Conservation (phyloP, 2,797 vertebrate genomes). For the Poecilia velifera region DNA sequence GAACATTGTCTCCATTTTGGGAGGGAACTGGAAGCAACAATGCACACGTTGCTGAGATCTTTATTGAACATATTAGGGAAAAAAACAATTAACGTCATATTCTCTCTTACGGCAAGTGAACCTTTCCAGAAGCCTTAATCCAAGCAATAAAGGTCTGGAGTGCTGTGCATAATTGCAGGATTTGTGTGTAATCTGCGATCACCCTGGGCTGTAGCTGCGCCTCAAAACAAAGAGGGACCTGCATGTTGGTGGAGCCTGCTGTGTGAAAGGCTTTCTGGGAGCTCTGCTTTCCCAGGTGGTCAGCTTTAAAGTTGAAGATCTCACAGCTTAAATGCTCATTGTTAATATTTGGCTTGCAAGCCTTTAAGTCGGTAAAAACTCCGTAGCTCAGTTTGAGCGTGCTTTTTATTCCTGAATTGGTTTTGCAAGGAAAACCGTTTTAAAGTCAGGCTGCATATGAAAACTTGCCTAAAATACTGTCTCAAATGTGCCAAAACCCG, state of each 20-base stretch:
- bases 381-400: not conserved
- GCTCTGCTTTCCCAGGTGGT: not conserved
- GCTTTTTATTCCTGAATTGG: not conserved
- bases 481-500: not conserved
- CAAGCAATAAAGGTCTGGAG: conserved; percentile 24
- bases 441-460: not conserved
- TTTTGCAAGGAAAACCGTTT: not conserved
- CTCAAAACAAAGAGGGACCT: conserved; percentile 15
- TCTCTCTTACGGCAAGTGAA: conserved; percentile 12
- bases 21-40: not conserved
- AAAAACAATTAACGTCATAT: conserved; percentile 5
- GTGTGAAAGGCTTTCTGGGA: conserved; percentile 25
- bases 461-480: not conserved
- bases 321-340: conserved; percentile 2
- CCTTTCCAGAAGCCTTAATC: conserved; percentile 18
- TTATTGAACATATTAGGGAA: not conserved
- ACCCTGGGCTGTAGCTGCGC: conserved; percentile 8
- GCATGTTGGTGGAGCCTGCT: conserved; percentile 15
- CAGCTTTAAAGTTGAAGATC: conserved; percentile 8
- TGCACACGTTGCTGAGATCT: not conserved
- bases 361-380: conserved; percentile 2
- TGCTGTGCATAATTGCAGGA: conserved; percentile 25
- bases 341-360: conserved; percentile 15
- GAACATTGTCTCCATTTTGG: not conserved
- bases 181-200: conserved; percentile 23